phyloP scores from a whole-genome alignment of 2,888 invertebrate genomes.

The Drosophila meridiana region DNA sequence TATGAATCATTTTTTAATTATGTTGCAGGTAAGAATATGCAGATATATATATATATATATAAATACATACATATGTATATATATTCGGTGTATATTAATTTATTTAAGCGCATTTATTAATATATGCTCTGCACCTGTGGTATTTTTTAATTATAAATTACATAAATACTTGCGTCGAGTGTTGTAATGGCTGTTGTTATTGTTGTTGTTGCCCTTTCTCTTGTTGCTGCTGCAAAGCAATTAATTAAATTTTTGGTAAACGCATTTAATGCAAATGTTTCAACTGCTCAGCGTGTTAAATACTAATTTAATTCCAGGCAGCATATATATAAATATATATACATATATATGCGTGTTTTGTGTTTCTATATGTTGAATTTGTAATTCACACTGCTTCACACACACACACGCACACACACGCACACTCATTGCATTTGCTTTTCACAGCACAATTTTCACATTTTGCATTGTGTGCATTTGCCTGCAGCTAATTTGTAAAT shows the following conservation, averaged over 20 bases:
- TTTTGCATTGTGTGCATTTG: constrained; percentile 37
- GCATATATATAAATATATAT: not conserved
- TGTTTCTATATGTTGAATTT: constrained; percentile 22
- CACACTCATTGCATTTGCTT: constrained; percentile 29
- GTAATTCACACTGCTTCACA: constrained; percentile 27
- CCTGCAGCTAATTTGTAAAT: constrained; percentile 71
- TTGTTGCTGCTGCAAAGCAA: constrained; percentile 42
- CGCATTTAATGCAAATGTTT: constrained; percentile 59
- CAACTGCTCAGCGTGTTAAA: constrained; percentile 49
- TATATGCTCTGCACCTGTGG: constrained; percentile 33
- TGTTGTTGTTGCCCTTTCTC: not conserved
- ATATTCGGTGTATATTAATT: constrained; percentile 1
- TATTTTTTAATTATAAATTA: constrained; percentile 49
- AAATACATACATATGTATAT: not conserved
- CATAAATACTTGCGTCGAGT: constrained; percentile 28
- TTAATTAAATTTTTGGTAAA: constrained; percentile 68
- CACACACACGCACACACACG: constrained; percentile 14
- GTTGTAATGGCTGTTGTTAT: not conserved
- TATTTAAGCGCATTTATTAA: constrained; percentile 39
- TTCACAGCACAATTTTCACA: constrained; percentile 12
- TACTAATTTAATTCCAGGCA: constrained; percentile 37
- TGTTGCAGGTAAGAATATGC: not conserved
- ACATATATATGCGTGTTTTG: not conserved
- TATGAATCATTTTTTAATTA: constrained; percentile 12
- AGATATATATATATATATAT: not conserved